Evolutionary conservation across 2,797 vertebrate genomes (phyloP), one percentile per base, ranked within the genome.

Genomic region (Centropyge bicolor): DNA sequence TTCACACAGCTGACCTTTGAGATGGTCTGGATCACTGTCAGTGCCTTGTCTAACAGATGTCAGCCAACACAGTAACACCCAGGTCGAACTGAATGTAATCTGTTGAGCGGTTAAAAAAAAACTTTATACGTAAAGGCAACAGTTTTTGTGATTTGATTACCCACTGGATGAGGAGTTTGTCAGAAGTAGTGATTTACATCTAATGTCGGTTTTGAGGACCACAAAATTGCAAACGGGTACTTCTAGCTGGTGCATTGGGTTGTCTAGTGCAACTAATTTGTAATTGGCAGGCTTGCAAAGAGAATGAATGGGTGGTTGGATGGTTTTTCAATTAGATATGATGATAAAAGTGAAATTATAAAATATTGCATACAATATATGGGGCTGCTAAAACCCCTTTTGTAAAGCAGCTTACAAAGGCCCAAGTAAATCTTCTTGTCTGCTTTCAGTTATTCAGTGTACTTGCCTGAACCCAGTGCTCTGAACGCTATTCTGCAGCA

Each of bases 1-100:
- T 76, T 83, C 57, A 48, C 57, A 66, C 55, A 59, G 8, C 48
- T 83, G 73, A 78, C 80, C 64, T 89, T 89, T 89, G 62, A 76
- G 76, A 75, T 76, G 49, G 49, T 56, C 41, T 61, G 20, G 68
- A 81, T 75, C 9, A 16, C 45, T 79, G 64, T 70, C 72, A 74
- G 49, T 70, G 74, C 81, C 64, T 85, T 83, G 49, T 82, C 55
- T 63, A 76, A 77, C 57, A 65, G 35, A 67, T 84, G 55, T 61
- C 6, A 65, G 49, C 5, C 67, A 46, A 78, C 74, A 68, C 54
- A 82, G 56, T 0, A 66, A 31, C 59, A 66, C 9, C 19, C 60
- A 71, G 22, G 51, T 77, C 51, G 36, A 45, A 63, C 2, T 31
- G 3, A 57, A 48, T 70, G 35, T 62, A 55, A 70, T 36, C 49